Conservation (phyloP, 2,888 invertebrate genomes). For the Epinotia ramella region DNA sequence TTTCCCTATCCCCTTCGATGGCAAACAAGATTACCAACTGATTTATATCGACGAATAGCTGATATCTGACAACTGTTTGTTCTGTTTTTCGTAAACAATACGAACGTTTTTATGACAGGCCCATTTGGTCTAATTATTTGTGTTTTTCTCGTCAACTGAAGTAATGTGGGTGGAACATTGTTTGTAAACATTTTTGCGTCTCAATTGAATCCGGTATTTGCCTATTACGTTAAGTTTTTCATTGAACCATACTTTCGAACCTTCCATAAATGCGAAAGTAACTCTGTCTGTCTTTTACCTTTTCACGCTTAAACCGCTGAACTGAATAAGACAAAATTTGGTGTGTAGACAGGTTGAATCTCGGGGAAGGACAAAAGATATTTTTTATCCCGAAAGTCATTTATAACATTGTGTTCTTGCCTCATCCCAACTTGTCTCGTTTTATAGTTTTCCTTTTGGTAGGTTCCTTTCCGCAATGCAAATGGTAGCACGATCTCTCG, state of each 20-base stretch:
- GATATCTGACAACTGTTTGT: conserved; percentile 45
- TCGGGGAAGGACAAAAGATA: too few species aligned
- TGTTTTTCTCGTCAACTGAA: conserved; percentile 37
- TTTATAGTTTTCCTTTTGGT: too few species aligned
- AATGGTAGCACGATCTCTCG: not conserved
- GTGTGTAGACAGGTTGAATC: too few species aligned
- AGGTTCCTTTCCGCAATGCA: not conserved
- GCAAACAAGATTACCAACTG: conserved; percentile 45
- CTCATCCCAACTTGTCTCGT: too few species aligned
- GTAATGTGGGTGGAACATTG: conserved; percentile 6
- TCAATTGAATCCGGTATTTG: not conserved
- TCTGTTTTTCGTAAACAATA: conserved; percentile 45
- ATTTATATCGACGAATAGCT: conserved; percentile 46
- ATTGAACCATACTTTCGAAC: too few species aligned
- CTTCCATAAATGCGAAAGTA: too few species aligned
- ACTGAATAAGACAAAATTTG: too few species aligned
- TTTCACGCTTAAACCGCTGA: too few species aligned
- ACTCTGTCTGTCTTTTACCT: too few species aligned
- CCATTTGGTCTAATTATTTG: conserved; percentile 44
- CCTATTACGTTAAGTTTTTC: not conserved
- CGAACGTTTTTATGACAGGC: conserved; percentile 46
- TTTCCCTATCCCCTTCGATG: conserved; percentile 34
- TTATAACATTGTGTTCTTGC: too few species aligned
- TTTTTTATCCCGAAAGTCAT: too few species aligned
- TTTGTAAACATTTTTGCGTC: conserved; percentile 11